A percentile compares a stretch with the other conserved stretches of the same genome.
phyloP scores from a whole-genome alignment of 2,797 vertebrate species.

The Schizopygopsis pylzovi region DNA sequence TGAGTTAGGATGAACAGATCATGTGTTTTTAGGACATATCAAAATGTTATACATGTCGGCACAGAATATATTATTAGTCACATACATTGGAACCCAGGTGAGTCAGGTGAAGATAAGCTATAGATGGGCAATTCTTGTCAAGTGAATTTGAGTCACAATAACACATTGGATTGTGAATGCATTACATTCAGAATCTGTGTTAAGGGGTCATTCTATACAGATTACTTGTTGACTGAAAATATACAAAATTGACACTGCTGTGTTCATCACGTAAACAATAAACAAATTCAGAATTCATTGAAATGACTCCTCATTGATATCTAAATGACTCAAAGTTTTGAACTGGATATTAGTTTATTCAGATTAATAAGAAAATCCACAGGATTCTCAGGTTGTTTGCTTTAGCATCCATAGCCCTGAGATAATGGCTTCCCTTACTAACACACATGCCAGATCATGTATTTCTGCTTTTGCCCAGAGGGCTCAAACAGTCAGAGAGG shows the following conservation, averaged over 20 bases:
- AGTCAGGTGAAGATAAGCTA: neutral
- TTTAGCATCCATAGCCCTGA: slow-evolving; percentile 26
- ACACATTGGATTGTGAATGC: neutral
- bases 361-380: neutral
- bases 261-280: neutral
- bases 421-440: slow-evolving; percentile 14
- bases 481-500: slow-evolving; percentile 42
- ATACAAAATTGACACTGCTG: neutral
- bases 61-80: neutral
- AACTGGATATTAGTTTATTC: slow-evolving; percentile 4
- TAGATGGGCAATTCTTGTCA: neutral
- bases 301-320: neutral
- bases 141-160: slow-evolving; percentile 1
- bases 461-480: slow-evolving; percentile 16
- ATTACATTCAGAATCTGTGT: neutral
- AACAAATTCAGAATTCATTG: neutral
- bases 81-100: neutral
- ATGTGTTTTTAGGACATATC: neutral
- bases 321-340: neutral
- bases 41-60: neutral
- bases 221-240: neutral
- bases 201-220: neutral
- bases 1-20: neutral
- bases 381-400: neutral
- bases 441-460: slow-evolving; percentile 33